Conservation (phyloP, 1,140 invertebrate genomes). For the Lepidotrigona ventralis region DNA sequence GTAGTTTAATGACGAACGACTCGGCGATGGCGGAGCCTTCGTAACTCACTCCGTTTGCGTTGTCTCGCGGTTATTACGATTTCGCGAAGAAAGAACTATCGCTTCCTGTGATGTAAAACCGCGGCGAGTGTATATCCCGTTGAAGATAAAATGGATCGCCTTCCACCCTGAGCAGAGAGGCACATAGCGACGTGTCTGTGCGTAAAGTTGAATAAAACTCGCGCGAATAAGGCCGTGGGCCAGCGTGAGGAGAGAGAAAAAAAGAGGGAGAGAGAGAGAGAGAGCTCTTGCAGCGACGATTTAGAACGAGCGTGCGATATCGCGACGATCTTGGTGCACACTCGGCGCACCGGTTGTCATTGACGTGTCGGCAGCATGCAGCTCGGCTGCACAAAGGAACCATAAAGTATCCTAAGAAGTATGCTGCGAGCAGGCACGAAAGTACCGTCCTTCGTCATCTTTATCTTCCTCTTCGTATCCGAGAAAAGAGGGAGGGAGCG, state of each 20-base stretch:
- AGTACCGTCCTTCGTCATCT: slow-evolving; percentile 57
- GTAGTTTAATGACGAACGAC: neutral
- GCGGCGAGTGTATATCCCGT: neutral
- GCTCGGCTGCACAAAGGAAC: slow-evolving; percentile 60
- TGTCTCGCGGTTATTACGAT: slow-evolving; percentile 6
- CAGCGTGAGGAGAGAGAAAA: neutral
- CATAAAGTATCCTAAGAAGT: slow-evolving; percentile 64
- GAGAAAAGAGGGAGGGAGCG: slow-evolving; percentile 1
- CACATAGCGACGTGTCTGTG: neutral
- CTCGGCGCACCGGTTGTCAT: slow-evolving; percentile 48
- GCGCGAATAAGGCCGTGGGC: slow-evolving; percentile 13
- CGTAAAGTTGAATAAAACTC: slow-evolving; percentile 17
- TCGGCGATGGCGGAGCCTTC: no score
- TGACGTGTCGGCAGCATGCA: slow-evolving; percentile 53
- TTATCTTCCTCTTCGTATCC: slow-evolving; percentile 45
- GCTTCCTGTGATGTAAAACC: neutral
- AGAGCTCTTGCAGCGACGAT: slow-evolving; percentile 15
- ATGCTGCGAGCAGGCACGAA: slow-evolving; percentile 57
- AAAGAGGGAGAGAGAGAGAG: no score
- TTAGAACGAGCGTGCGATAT: slow-evolving; percentile 49
- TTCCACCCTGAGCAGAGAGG: neutral
- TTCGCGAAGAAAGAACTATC: neutral
- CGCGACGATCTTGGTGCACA: slow-evolving; percentile 46
- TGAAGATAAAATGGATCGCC: neutral
- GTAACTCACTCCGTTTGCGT: neutral